A percentile compares a stretch with the other conserved stretches of the same genome.
Conservation (phyloP, 1,140 invertebrate genomes). For the Cardiocondyla obscurior region DNA sequence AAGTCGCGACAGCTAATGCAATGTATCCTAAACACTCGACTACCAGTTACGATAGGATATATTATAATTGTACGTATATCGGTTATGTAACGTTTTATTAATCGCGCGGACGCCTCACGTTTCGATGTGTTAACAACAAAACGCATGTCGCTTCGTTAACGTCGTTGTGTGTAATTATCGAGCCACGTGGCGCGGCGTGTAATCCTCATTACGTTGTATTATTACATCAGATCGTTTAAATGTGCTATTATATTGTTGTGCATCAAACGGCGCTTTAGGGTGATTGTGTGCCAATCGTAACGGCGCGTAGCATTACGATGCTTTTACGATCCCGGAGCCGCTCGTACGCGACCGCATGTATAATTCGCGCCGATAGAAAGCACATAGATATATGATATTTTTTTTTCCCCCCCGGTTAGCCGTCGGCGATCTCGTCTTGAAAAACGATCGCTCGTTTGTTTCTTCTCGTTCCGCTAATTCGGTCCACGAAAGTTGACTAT, state of each 20-base stretch:
- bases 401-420: background rate
- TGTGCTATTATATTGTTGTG: conserved; percentile 35
- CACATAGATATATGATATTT: no score
- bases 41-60: background rate
- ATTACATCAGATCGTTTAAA: conserved; percentile 43
- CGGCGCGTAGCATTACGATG: conserved; percentile 37
- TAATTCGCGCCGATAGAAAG: conserved; percentile 48
- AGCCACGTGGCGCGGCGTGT: background rate
- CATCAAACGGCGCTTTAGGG: conserved; percentile 25
- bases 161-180: conserved; percentile 13
- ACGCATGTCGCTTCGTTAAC: conserved; percentile 22
- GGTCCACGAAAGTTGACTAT: conserved; percentile 35
- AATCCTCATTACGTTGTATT: conserved; percentile 45
- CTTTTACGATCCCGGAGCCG: conserved; percentile 20
- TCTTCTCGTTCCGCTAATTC: conserved; percentile 15
- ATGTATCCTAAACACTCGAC: background rate
- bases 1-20: conserved; percentile 1
- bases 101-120: background rate
- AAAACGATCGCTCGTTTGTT: conserved; percentile 57
- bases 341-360: background rate
- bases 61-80: conserved; percentile 4
- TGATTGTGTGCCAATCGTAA: conserved; percentile 36
- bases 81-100: background rate
- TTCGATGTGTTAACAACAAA: background rate
- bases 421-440: conserved; percentile 28